Evolutionary conservation across 2,113 vertebrate species (phyloP).

Genomic region (Gila orcuttii): DNA sequence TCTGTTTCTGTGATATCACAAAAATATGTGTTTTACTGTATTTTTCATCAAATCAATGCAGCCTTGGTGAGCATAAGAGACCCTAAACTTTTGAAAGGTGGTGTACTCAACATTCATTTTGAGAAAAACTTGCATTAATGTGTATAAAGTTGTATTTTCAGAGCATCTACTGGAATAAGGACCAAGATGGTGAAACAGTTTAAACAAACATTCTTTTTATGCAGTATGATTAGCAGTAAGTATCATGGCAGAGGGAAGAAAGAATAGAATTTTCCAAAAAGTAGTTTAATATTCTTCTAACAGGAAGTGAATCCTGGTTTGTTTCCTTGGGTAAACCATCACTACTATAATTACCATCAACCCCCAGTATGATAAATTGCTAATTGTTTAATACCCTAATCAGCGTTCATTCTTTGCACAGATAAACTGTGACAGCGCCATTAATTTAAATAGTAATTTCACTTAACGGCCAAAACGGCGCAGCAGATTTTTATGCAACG

Average conservation of each 20-base stretch:
- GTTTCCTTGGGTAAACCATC: conserved; percentile 93
- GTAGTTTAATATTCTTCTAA: conserved; percentile 68
- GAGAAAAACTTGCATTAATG: neutral
- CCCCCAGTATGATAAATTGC: conserved; percentile 98
- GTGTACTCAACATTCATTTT: neutral
- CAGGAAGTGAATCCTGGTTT: conserved; percentile 92
- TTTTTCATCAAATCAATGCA: neutral
- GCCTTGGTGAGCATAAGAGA: neutral
- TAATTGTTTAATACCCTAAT: conserved; percentile 99
- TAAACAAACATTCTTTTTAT: neutral
- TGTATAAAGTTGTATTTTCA: neutral
- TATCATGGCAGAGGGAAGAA: neutral
- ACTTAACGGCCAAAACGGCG: conserved; percentile 95
- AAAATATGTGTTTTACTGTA: neutral
- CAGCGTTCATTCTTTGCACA: conserved; percentile 95
- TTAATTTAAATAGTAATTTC: conserved; percentile 99
- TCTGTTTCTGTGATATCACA: neutral
- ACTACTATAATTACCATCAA: conserved; percentile 97
- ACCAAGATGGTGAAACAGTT: neutral
- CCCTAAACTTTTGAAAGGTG: neutral
- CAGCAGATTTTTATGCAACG: conserved; percentile 92
- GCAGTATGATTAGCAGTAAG: neutral
- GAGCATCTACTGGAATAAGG: neutral
- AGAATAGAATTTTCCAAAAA: conserved; percentile 30
- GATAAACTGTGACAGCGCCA: conserved; percentile 95